phyloP scores from a whole-genome alignment of 2,888 invertebrate genomes.

The Machimus atricapillus region DNA sequence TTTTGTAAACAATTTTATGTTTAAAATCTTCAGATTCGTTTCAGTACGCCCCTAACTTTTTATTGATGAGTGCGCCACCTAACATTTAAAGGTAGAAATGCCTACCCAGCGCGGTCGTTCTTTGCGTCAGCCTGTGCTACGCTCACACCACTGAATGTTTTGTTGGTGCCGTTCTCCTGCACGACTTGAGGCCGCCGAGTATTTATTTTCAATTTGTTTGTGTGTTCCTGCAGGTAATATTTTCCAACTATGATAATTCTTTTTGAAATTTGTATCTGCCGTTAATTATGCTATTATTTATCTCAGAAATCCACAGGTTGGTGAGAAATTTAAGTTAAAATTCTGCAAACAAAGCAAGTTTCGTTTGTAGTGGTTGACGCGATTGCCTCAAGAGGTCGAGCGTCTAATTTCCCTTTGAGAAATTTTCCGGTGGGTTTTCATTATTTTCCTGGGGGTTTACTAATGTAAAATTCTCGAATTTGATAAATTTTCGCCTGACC shows the following conservation, averaged over 20 bases:
- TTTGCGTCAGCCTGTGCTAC: not conserved
- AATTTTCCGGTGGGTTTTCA: not conserved
- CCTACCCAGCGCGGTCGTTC: not conserved
- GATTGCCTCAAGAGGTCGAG: not conserved
- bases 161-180: slow-evolving; percentile 9
- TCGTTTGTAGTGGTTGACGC: slow-evolving; percentile 28
- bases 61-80: not conserved
- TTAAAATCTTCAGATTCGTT: not conserved
- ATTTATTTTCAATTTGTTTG: slow-evolving; percentile 12
- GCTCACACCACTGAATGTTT: slow-evolving; percentile 4
- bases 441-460: not conserved
- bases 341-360: slow-evolving; percentile 22
- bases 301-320: not conserved
- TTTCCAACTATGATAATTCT: not conserved
- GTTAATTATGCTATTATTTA: not conserved
- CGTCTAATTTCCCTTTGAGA: slow-evolving; percentile 8
- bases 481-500: not conserved
- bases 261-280: not conserved
- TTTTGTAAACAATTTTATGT: not conserved
- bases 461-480: not conserved
- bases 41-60: not conserved
- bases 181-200: slow-evolving; percentile 3
- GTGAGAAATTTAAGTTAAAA: slow-evolving; percentile 9
- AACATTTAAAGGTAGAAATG: not conserved
- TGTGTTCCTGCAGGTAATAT: not conserved